Base-by-base conservation (phyloP, 35 echinoderm and acorn worm genomes). In the Holothuria glaberrima region DNA sequence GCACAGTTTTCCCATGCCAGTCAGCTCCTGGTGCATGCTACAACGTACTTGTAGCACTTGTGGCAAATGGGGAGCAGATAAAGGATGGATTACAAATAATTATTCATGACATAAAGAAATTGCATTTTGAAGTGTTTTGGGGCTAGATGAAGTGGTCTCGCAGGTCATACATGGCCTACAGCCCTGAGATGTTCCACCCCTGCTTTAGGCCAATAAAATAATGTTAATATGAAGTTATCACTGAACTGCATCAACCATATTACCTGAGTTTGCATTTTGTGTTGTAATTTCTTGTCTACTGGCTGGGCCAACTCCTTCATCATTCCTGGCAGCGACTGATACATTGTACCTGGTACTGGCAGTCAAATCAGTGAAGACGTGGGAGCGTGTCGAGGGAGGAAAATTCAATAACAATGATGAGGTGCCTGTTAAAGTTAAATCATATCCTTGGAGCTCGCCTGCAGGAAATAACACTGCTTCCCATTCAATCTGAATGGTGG, bases 401-500 rank as follows among this genome's bases (percentile, higher is more conserved):
- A 56, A 19, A 34, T 35, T 28, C 4, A 78, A 13, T 22, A 48
- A 54, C 0, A 16, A 12, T 54, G 71, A 29, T 82, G 60, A 10
- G 17, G 52, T 19, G 27, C 46, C 46, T 30, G 87, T 32, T 35
- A 91, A 38, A 2, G 24, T 72, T 18, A 97, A 73, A 30, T 74
- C 60, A 57, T 97, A 88, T 22, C 57, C 44, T 25, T 75, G 58
- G 16, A 97, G 62, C 16, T 68, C 60, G 19, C 94, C 94, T 64
- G 82, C 92, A 46, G 91, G 91, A 58, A 97, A 97, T 34, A 73
- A 27, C 16, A 91, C 87, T 17, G 28, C 66, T 33, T 88, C 46
- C 94, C 94, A 96, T 27, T 87, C 48, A 22, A 97, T 82, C 18
- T 71, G 73, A 22, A 97, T 89, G 41, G 94, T 91, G 20, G 91